phyloP scores from a whole-genome alignment of 2,113 vertebrate genomes.

The Paraplagusia blochii region DNA sequence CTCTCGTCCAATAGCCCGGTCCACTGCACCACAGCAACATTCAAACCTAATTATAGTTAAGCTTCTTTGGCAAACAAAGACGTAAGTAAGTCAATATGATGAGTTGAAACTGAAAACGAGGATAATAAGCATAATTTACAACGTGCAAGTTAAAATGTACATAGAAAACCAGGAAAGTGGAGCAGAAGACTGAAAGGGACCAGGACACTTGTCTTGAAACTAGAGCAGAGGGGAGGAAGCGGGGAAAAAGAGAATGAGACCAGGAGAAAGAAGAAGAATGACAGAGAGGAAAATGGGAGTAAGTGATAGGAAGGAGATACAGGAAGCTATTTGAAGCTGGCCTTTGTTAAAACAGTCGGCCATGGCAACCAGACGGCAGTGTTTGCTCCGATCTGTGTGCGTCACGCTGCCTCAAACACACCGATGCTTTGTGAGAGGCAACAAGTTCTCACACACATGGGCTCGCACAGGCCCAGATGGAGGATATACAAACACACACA shows the following conservation, averaged over 20 bases:
- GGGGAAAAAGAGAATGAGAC: background rate
- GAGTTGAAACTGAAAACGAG: too few species aligned
- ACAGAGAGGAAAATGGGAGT: slow-evolving; percentile 1
- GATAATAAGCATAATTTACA: too few species aligned
- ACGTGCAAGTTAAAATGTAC: too few species aligned
- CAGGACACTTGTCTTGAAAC: background rate
- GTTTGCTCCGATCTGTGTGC: slow-evolving; percentile 21
- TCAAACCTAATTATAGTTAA: too few species aligned
- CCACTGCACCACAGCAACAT: too few species aligned
- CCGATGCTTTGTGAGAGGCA: background rate
- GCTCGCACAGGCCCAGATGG: slow-evolving; percentile 7
- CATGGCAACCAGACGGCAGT: slow-evolving; percentile 45
- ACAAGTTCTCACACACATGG: background rate
- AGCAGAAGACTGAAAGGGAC: background rate
- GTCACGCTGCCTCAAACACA: slow-evolving; percentile 29
- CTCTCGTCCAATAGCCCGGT: too few species aligned
- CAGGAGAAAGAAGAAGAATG: background rate
- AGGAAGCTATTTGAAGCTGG: slow-evolving; percentile 35
- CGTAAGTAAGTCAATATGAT: too few species aligned
- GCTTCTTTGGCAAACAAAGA: too few species aligned
- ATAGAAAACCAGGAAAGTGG: background rate
- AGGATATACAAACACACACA: background rate
- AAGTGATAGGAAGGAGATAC: slow-evolving; percentile 28
- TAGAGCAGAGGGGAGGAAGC: background rate
- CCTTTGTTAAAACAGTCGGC: slow-evolving; percentile 22